Evolutionary conservation across 2,888 invertebrate species (phyloP).

Genomic region (Heliconius ismenius): DNA sequence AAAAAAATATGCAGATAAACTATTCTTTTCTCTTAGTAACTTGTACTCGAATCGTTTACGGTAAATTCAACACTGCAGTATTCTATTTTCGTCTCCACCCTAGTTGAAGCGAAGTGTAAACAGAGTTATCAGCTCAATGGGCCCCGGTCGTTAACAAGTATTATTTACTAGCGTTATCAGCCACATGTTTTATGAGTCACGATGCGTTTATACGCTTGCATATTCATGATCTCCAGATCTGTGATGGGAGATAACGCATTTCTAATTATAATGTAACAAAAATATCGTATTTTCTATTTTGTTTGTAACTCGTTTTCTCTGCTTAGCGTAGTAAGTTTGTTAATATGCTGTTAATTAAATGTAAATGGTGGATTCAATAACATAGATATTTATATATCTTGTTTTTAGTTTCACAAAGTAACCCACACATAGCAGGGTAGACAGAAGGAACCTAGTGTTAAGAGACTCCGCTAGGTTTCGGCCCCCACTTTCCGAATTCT

Average conservation of each 20-base stretch:
- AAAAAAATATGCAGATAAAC: too few species aligned
- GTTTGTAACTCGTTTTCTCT: conserved; percentile 48
- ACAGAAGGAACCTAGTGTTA: too few species aligned
- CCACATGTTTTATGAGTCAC: conserved; percentile 63
- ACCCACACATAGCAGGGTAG: too few species aligned
- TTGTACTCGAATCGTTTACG: background rate
- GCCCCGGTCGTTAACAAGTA: conserved; percentile 53
- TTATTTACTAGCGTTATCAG: conserved; percentile 53
- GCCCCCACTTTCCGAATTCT: too few species aligned
- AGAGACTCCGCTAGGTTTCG: too few species aligned
- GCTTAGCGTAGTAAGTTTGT: background rate
- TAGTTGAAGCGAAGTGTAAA: conserved; percentile 41
- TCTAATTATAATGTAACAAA: conserved; percentile 43
- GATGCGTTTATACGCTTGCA: conserved; percentile 57
- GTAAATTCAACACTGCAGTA: background rate
- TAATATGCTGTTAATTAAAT: background rate
- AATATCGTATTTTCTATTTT: conserved; percentile 35
- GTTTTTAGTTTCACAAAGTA: too few species aligned
- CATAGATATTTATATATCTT: too few species aligned
- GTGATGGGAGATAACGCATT: conserved; percentile 41
- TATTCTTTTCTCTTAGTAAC: background rate
- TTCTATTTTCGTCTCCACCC: conserved; percentile 16
- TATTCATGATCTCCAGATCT: conserved; percentile 61
- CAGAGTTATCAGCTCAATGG: conserved; percentile 46
- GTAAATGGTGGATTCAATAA: background rate